A percentile compares a stretch with the other conserved stretches of the same genome.
Evolutionary conservation across 2,113 vertebrate species (phyloP).

Genomic region (Gavia stellata): DNA sequence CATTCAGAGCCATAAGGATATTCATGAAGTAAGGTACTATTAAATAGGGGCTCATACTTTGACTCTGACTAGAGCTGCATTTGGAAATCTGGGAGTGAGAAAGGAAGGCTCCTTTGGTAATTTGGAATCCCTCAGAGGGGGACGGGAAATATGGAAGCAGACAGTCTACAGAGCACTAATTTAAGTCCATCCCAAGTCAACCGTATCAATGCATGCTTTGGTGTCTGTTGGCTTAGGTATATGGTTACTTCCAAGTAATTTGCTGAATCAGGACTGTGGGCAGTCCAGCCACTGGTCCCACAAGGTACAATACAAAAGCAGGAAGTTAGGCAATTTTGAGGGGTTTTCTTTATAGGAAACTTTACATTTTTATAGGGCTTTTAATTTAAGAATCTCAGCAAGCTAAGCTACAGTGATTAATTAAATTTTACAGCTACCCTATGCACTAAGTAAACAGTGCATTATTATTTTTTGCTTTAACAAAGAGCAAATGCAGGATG

Average conservation of each 20-base stretch:
- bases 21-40: neutral
- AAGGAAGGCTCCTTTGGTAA: neutral
- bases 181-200: neutral
- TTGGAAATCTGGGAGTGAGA: neutral
- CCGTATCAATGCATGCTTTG: neutral
- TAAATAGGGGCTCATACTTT: neutral
- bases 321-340: constrained; percentile 19
- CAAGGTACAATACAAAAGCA: neutral
- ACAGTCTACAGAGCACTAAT: neutral
- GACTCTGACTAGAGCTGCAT: neutral
- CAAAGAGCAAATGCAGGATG: neutral
- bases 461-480: constrained; percentile 44
- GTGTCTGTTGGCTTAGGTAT: neutral
- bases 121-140: neutral
- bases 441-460: neutral
- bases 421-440: constrained; percentile 50
- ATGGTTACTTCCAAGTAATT: neutral
- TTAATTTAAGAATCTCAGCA: constrained; percentile 39
- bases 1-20: neutral
- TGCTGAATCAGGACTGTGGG: neutral
- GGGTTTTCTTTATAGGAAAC: constrained; percentile 7
- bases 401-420: constrained; percentile 33
- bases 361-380: constrained; percentile 18
- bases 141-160: neutral
- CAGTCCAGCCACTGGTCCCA: neutral